A percentile compares a stretch with the other conserved stretches of the same genome.
phyloP scores from a whole-genome alignment of 2,113 vertebrate genomes.

The Malurus elegans region DNA sequence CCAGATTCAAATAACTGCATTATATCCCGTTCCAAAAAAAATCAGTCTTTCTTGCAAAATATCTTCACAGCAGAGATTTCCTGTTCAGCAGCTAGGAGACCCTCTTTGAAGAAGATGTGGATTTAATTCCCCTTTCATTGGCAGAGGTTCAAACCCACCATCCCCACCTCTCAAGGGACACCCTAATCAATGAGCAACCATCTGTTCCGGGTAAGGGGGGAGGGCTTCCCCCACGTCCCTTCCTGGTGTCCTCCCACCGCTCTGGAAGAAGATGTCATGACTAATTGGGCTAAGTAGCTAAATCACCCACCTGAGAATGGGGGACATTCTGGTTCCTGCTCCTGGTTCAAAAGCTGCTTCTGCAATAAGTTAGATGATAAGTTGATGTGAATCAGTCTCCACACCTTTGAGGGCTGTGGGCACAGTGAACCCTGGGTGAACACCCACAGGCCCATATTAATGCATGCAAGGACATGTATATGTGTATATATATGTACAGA shows the following conservation, averaged over 20 bases:
- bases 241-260: background rate
- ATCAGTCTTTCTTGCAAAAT: background rate
- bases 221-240: background rate
- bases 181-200: constrained; percentile 40
- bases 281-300: background rate
- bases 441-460: background rate
- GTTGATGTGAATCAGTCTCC: background rate
- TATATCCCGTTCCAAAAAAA: background rate
- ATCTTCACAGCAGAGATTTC: background rate
- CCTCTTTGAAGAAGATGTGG: background rate
- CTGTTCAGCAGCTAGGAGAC: background rate
- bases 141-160: background rate
- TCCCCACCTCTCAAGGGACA: background rate
- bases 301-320: background rate
- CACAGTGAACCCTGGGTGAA: background rate
- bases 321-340: background rate
- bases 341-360: background rate
- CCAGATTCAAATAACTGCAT: background rate
- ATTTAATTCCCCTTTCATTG: background rate
- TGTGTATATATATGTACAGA: background rate
- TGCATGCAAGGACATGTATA: fast-evolving
- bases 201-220: background rate
- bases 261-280: background rate
- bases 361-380: background rate
- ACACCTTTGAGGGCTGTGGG: background rate